Percentiles rank a stretch among this genome's conserved stretches.
phyloP scores from a whole-genome alignment of 2,797 vertebrate species.

The Cyclura pinguis region DNA sequence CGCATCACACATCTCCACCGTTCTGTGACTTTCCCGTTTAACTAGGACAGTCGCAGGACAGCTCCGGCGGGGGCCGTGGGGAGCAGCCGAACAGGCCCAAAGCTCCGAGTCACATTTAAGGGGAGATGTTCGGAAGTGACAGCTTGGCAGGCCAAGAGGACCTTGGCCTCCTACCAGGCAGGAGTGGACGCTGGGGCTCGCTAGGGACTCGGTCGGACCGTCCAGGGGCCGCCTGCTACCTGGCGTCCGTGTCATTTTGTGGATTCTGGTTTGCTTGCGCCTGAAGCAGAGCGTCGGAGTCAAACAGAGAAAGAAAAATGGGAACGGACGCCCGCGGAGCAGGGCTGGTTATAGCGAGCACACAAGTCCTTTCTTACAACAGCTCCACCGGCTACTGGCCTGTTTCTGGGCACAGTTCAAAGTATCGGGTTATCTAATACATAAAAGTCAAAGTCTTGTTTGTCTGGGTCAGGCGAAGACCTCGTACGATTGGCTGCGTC shows the following conservation, averaged over 20 bases:
- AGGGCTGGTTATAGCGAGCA: no score
- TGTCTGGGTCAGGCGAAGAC: no score
- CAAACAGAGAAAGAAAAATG: neutral
- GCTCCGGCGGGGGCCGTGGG: conserved; percentile 12
- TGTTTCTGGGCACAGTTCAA: no score
- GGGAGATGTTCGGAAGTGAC: conserved; percentile 35
- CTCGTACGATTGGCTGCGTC: no score
- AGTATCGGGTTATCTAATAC: neutral
- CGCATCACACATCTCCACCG: conserved; percentile 51
- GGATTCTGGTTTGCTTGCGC: neutral
- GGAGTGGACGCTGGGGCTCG: neutral
- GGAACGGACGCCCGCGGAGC: neutral
- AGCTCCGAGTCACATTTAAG: conserved; percentile 32
- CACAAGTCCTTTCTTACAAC: no score
- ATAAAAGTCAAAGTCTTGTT: no score
- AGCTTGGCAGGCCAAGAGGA: neutral
- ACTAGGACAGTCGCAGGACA: conserved; percentile 49
- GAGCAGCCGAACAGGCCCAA: conserved; percentile 33
- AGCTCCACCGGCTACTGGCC: no score
- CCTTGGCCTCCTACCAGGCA: neutral
- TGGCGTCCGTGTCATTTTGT: no score
- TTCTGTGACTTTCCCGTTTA: conserved; percentile 58
- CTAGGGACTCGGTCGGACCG: neutral
- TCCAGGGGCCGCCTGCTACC: neutral
- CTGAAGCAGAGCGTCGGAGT: neutral